Conservation (phyloP, 2,113 vertebrate species). For the Carassius gibelio region DNA sequence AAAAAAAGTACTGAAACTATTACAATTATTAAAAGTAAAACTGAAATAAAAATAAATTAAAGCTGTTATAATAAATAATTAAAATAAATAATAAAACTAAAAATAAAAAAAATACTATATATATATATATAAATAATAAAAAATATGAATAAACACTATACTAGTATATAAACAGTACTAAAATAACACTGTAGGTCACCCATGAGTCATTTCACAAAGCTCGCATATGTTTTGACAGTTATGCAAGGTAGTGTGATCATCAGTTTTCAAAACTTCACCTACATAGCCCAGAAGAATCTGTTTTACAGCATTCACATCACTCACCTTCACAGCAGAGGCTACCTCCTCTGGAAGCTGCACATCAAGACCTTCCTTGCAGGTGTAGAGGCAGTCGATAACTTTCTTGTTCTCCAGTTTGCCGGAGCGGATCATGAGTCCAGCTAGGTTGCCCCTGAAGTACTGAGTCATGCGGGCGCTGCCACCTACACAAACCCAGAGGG, state of each 20-base stretch:
- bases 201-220: not conserved
- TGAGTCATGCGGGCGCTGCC: constrained; percentile 88
- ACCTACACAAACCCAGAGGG: constrained; percentile 68
- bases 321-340: constrained; percentile 86
- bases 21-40: not conserved
- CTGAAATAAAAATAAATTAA: not conserved
- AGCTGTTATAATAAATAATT: not conserved
- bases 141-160: not conserved
- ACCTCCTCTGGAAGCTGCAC: constrained; percentile 83
- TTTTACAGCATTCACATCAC: not conserved
- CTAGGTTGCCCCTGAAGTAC: constrained; percentile 93
- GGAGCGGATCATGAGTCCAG: constrained; percentile 89
- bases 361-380: constrained; percentile 96
- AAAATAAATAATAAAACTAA: no score
- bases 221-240: not conserved
- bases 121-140: no score
- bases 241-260: not conserved
- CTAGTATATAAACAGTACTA: not conserved
- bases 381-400: constrained; percentile 96
- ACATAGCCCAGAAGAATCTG: not conserved
- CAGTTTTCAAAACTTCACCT: not conserved
- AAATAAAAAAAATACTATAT: not conserved
- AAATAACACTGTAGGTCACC: not conserved
- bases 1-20: not conserved
- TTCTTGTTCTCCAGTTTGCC: constrained; percentile 95